Evolutionary conservation across 2,113 vertebrate species (phyloP).

Genomic region (Petrocephalus microphthalmus): DNA sequence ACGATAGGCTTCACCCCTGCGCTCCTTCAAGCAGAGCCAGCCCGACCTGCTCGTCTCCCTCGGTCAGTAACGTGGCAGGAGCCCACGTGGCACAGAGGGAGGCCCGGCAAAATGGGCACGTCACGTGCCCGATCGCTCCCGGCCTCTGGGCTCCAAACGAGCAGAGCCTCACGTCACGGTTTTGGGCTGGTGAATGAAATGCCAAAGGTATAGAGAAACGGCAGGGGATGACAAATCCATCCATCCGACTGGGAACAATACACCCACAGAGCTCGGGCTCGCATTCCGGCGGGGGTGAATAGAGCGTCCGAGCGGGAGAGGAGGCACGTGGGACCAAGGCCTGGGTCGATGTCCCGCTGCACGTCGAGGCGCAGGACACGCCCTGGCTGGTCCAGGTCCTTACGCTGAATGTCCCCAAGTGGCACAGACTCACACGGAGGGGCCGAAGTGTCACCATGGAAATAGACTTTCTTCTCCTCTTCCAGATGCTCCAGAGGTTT

Average conservation of each 20-base stretch:
- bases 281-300: conserved; percentile 43
- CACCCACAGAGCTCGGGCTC: conserved; percentile 45
- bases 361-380: not conserved
- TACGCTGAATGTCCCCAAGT: not conserved
- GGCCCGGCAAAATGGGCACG: not conserved
- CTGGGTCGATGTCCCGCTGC: not conserved
- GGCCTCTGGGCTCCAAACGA: conserved; percentile 10
- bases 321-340: not conserved
- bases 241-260: conserved; percentile 38
- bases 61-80: not conserved
- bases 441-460: not conserved
- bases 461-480: not conserved
- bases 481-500: not conserved
- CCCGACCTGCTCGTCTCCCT: not conserved
- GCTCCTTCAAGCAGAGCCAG: not conserved
- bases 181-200: conserved; percentile 37
- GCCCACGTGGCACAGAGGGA: not conserved
- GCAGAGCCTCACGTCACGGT: conserved; percentile 18
- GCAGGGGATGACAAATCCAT: conserved; percentile 30
- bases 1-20: not conserved
- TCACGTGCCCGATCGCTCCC: not conserved
- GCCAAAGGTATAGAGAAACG: conserved; percentile 29
- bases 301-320: conserved; percentile 7
- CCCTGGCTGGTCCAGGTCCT: not conserved
- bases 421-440: not conserved